Evolutionary conservation across 2,888 invertebrate genomes (phyloP), one percentile per base, ranked within the genome.

Genomic region (Erpobdella octoculata): DNA sequence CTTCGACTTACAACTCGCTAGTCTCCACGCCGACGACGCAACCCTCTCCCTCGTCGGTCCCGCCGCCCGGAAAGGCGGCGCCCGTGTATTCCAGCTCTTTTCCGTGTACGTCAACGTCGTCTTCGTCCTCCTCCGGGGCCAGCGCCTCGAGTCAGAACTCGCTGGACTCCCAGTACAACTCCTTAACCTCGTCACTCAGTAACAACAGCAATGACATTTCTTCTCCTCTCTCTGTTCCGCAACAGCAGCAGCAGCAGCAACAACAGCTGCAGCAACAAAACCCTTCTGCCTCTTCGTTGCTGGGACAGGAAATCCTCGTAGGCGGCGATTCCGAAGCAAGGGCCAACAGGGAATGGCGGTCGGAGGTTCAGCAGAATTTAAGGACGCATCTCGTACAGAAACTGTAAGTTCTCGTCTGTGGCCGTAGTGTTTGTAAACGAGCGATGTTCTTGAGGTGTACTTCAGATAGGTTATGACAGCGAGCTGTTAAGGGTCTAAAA

Each of bases 361-460:
- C 92, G 70, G 79, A 79, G 76, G 95, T 98, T 77, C 96, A 94
- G 73, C 91, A 91, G 76, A 97, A 98, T 87, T 89, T 98, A 83
- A 88, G 98, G 80, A 97, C 96, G 86, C 98, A 99, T 84, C 89
- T 99, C 78, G 98, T 99, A 78, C 94, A 97, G 85, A 98, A 98
- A 86, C 86, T 99, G 89, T 90, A 83, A 87, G 89, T 87, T 28
- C 36, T 18, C 35, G 12, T 31, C 9, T 59, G 12, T 18, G n/a
- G n/a, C n/a, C n/a, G n/a, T n/a, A n/a, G n/a, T n/a, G n/a, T n/a
- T n/a, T n/a, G n/a, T 46, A 46, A 15, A 46, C 46, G 18, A 18
- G 12, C 15, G 12, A 46, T 46, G 46, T 46, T 46, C 15, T 46
- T 46, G 15, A 15, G 18, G 46, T 15, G 18, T 15, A 12, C n/a